Evolutionary conservation across 2,113 vertebrate species (phyloP), one percentile per base, ranked within the genome.

Genomic region (Saguinus imperator): DNA sequence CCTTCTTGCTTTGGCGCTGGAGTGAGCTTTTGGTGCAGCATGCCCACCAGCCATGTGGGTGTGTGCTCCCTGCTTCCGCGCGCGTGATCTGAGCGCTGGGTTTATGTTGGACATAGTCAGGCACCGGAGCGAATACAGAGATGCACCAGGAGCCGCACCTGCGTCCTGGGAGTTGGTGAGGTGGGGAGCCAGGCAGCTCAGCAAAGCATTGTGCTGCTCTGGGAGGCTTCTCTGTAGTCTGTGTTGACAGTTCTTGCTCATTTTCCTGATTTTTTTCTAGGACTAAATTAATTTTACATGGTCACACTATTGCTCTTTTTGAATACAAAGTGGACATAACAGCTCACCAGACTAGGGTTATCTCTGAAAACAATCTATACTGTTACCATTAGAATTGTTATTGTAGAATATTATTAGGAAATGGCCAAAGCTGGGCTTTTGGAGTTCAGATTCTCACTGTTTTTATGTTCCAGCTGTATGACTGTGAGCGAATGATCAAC

Each of bases 111-210:
- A 73, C 6, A 7, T n/a, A 5, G n/a, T 12, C 3, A n/a, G 58
- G 75, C 45, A 16, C 21, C 0, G 5, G 14, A 13, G 5, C 40
- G 32, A 77, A 27, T 17, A 14, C 58, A 40, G 3, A 0, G 2
- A 29, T 6, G 58, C 6, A 8, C 11, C 8, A 2, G 43, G 50
- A 4, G 1, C 57, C 20, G 58, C 6, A 23, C 45, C 43, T 52
- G 73, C 23, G 21, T 35, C 12, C 25, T 1, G 1, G 75, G 75
- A 3, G 8, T 6, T 9, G 35, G 17, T 1, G 2, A 35, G 17
- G 0, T 2, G 1, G 23, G 75, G 25, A 23, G 58, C 9, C 18
- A 1, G 58, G 5, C 17, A 4, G 58, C 25, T 9, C 25, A 1
- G 17, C 8, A 7, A 2, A 8, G 2, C 6, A 7, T 25, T 20